These are phyloP conservation scores for Paratilapia polleni DNA, from an alignment of 2,113 vertebrate genomes.

Conservation along the genomic window DNA sequence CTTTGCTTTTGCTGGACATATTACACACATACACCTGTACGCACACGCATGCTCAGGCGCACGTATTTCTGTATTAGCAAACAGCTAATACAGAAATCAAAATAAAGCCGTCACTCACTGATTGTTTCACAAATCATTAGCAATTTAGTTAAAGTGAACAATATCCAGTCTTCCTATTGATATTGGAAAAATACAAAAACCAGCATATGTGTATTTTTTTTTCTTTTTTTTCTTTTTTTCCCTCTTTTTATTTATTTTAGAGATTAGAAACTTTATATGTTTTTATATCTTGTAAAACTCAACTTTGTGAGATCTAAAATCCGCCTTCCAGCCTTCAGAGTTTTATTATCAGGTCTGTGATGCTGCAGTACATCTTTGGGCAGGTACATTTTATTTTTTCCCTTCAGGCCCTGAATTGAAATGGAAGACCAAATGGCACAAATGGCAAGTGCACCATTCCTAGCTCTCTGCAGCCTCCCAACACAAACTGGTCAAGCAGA, in stretches of 20 bases:
- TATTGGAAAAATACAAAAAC: conserved; percentile 3
- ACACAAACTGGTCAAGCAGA: conserved; percentile 81
- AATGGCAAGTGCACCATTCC: conserved; percentile 65
- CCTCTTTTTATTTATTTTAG: background rate
- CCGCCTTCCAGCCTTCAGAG: background rate
- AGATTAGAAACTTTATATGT: conserved; percentile 23
- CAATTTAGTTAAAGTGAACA: background rate
- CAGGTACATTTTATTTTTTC: conserved; percentile 60
- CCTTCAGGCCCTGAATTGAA: conserved; percentile 67
- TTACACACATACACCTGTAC: conserved; percentile 23
- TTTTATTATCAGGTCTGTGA: conserved; percentile 44
- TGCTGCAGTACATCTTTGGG: conserved; percentile 49
- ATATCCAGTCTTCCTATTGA: background rate
- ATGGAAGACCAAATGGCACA: conserved; percentile 71
- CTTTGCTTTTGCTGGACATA: conserved; percentile 61
- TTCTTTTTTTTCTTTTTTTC: conserved; percentile 1
- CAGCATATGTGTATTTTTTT: background rate
- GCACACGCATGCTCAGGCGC: background rate
- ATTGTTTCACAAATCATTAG: conserved; percentile 72
- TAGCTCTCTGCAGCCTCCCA: conserved; percentile 60
- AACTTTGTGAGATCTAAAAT: conserved; percentile 26
- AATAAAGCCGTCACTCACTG: conserved; percentile 89
- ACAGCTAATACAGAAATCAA: conserved; percentile 73
- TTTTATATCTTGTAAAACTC: conserved; percentile 1
- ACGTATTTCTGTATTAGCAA: too few relatives aligned